Conservation (phyloP, 2,113 vertebrate species). For the Otolemur garnettii region DNA sequence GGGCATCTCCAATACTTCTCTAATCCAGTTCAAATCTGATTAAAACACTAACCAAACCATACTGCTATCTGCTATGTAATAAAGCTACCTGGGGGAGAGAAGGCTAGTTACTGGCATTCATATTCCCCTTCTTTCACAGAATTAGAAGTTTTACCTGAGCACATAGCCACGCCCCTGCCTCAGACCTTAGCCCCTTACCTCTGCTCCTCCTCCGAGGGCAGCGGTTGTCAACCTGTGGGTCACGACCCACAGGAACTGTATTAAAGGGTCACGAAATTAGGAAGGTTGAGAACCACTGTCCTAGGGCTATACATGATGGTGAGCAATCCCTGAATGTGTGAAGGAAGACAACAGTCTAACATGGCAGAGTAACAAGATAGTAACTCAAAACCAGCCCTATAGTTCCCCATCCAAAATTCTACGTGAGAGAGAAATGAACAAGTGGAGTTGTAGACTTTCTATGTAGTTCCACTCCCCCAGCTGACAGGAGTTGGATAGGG, state of each 20-base stretch:
- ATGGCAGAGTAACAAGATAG: background rate
- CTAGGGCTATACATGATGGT: background rate
- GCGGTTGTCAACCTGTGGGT: too few species aligned
- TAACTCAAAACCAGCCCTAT: background rate
- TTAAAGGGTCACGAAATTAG: too few species aligned
- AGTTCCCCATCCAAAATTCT: slow-evolving; percentile 1
- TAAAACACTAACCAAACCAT: slow-evolving; percentile 15
- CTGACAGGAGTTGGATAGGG: too few species aligned
- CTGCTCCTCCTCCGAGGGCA: background rate
- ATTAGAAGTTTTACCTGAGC: background rate
- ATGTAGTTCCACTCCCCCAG: too few species aligned
- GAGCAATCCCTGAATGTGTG: background rate
- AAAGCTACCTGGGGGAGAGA: background rate
- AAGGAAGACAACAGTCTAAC: background rate
- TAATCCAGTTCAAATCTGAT: background rate
- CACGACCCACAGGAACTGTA: too few species aligned
- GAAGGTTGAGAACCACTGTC: background rate
- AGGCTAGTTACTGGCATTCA: background rate
- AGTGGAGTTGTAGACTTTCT: too few species aligned
- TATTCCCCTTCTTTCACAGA: background rate
- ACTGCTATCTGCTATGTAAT: background rate
- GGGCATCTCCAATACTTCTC: background rate
- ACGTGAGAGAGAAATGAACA: slow-evolving; percentile 27
- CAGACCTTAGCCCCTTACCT: background rate
- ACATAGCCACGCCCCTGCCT: background rate